These are phyloP conservation scores for Alsophila aescularia DNA, from an alignment of 2,888 invertebrate species.

Conservation along the genomic window DNA sequence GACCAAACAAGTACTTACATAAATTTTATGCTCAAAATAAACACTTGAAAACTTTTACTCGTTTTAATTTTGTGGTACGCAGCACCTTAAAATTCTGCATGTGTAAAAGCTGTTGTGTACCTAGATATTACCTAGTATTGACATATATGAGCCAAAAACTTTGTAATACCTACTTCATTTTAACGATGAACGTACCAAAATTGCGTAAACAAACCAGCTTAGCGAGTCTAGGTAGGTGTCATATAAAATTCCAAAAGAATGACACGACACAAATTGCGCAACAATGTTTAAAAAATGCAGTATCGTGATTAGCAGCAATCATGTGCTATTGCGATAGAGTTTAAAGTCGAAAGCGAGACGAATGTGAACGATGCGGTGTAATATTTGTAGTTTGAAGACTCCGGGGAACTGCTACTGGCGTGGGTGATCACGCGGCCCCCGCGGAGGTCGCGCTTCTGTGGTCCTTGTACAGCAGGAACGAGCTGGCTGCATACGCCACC, in stretches of 20 bases:
- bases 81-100: no score
- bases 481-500: slow-evolving; percentile 89
- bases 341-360: slow-evolving; percentile 49
- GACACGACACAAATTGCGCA: slow-evolving; percentile 11
- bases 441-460: slow-evolving; percentile 80
- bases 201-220: slow-evolving; percentile 1
- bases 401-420: slow-evolving; percentile 34
- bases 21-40: not conserved
- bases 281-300: slow-evolving; percentile 27
- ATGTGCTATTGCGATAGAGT: slow-evolving; percentile 37
- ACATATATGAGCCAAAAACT: slow-evolving; percentile 3
- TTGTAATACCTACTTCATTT: slow-evolving; percentile 1
- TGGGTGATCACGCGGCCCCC: slow-evolving; percentile 45
- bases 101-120: no score
- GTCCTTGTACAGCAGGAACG: slow-evolving; percentile 90
- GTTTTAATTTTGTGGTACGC: no score
- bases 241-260: slow-evolving; percentile 4
- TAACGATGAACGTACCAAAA: not conserved
- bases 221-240: not conserved
- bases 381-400: slow-evolving; percentile 40
- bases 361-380: slow-evolving; percentile 40
- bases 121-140: slow-evolving; percentile 1
- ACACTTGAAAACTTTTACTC: no score
- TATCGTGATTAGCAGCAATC: slow-evolving; percentile 40
- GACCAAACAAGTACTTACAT: not conserved